These are phyloP conservation scores for Limosa lapponica DNA, from an alignment of 2,797 vertebrate species.

Conservation along the genomic window DNA sequence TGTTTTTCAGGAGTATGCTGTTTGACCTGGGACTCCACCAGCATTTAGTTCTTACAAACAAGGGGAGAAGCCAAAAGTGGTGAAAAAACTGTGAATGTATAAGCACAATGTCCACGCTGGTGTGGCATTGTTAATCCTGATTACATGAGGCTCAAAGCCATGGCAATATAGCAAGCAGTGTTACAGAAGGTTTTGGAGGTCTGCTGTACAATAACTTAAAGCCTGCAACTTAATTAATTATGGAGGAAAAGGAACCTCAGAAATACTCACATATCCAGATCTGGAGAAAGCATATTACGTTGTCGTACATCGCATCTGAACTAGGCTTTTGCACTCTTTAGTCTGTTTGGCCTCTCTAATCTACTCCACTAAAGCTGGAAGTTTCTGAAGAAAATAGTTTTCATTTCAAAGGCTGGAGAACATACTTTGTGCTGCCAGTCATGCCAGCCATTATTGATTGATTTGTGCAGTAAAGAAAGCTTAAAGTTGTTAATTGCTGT, in stretches of 20 bases:
- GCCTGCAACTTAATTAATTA: too few relatives aligned
- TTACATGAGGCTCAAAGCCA: neutral
- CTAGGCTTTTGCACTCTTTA: neutral
- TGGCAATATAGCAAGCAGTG: neutral
- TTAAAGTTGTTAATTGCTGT: conserved; percentile 58
- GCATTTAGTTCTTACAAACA: neutral
- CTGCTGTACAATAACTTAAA: too few relatives aligned
- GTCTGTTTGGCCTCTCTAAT: neutral
- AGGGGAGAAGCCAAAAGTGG: neutral
- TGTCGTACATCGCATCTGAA: neutral
- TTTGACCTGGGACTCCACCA: neutral
- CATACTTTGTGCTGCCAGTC: conserved; percentile 30
- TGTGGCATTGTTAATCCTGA: neutral
- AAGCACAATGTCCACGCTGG: neutral
- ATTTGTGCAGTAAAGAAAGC: conserved; percentile 42
- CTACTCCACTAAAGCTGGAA: neutral
- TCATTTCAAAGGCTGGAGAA: conserved; percentile 37
- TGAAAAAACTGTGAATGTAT: neutral
- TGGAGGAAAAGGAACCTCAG: too few relatives aligned
- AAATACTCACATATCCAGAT: too few relatives aligned
- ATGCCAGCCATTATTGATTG: conserved; percentile 58
- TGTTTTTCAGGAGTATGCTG: neutral
- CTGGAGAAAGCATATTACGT: neutral
- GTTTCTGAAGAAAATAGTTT: conserved; percentile 16
- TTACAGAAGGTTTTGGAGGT: too few relatives aligned